These are phyloP conservation scores for Coelopa pilipes DNA, from an alignment of 2,888 invertebrate species.

Conservation along the genomic window DNA sequence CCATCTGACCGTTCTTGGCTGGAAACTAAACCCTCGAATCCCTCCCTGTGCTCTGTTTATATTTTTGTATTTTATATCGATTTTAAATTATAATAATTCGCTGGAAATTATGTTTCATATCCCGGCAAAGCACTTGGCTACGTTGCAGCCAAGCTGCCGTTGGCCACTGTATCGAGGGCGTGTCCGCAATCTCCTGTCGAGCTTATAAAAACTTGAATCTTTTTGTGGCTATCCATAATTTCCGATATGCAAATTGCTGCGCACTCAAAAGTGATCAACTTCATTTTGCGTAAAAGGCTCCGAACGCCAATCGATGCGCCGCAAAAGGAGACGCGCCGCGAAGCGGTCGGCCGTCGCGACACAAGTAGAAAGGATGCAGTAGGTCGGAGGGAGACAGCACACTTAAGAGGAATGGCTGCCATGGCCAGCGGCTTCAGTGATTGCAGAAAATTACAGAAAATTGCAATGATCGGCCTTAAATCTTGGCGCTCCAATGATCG, in stretches of 20 bases:
- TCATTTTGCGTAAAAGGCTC: conserved; percentile 50
- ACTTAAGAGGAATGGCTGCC: conserved; percentile 35
- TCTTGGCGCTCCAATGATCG: conserved; percentile 24
- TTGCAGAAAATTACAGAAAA: conserved; percentile 63
- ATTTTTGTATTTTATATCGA: conserved; percentile 18
- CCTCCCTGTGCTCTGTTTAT: neutral
- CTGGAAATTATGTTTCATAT: conserved; percentile 36
- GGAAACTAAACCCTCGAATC: neutral
- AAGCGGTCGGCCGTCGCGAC: neutral
- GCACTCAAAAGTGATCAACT: conserved; percentile 57
- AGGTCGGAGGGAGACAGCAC: conserved; percentile 2
- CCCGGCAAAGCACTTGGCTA: conserved; percentile 35
- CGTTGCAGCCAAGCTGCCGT: conserved; percentile 48
- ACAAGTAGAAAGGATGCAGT: conserved; percentile 2
- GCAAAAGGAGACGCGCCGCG: neutral
- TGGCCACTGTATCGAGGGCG: conserved; percentile 54
- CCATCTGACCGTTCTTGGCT: neutral
- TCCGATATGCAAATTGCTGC: conserved; percentile 61
- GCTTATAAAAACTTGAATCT: conserved; percentile 20
- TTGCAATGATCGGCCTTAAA: conserved; percentile 59
- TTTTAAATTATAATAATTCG: conserved; percentile 41
- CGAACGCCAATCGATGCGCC: conserved; percentile 13
- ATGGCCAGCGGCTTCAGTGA: conserved; percentile 51
- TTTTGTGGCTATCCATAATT: conserved; percentile 35
- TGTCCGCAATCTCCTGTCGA: conserved; percentile 47